Evolutionary conservation across 2,113 vertebrate species (phyloP).

Genomic region (Ophthalmolycus amberensis): DNA sequence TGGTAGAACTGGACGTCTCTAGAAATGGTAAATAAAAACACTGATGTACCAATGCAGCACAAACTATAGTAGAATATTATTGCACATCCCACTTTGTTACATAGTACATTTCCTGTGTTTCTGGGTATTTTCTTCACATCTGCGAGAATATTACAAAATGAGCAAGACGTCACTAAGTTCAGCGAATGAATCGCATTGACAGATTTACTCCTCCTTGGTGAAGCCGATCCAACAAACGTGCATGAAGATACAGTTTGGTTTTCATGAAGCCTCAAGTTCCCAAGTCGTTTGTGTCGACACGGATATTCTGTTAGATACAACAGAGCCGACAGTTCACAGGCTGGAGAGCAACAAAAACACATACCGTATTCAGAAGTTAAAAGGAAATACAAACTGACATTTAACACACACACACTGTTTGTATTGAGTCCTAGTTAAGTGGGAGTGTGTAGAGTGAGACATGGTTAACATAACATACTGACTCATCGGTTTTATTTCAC

Average conservation of each 20-base stretch:
- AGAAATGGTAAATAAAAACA: constrained; percentile 88
- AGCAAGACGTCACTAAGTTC: constrained; percentile 7
- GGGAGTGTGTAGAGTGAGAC: not conserved
- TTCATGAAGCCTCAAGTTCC: constrained; percentile 10
- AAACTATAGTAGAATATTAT: not conserved
- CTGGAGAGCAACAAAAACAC: not conserved
- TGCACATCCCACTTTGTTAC: not conserved
- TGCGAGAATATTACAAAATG: not conserved
- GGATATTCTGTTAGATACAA: constrained; percentile 23
- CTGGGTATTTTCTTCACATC: not conserved
- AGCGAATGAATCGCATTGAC: constrained; percentile 35
- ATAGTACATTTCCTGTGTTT: not conserved
- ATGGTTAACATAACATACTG: not conserved
- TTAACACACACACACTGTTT: not conserved
- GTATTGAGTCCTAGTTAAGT: not conserved
- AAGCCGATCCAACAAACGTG: constrained; percentile 32
- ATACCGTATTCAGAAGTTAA: constrained; percentile 21
- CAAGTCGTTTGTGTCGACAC: not conserved
- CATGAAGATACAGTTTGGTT: constrained; percentile 30
- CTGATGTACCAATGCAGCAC: not conserved
- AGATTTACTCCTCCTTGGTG: constrained; percentile 39
- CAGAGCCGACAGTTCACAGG: not conserved
- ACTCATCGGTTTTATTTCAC: not conserved
- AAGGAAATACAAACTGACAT: constrained; percentile 12
- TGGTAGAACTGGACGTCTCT: constrained; percentile 96